Conservation (phyloP, 1,140 invertebrate species). For the Saccostrea cuccullata region DNA sequence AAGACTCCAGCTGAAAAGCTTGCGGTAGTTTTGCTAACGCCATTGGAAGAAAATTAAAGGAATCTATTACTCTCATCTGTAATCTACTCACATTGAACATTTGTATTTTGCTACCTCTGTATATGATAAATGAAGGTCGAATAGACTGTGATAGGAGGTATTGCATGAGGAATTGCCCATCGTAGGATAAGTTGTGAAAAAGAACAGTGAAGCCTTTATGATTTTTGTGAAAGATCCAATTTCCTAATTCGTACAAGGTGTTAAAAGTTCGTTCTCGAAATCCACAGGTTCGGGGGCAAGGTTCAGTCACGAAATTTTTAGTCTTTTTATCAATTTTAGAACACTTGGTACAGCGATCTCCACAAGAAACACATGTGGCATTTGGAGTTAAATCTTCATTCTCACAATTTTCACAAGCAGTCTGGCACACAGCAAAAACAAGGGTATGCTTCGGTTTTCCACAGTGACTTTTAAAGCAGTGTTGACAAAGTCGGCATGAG, state of each 20-base stretch:
- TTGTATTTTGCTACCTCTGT: too few relatives aligned
- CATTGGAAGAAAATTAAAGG: too few relatives aligned
- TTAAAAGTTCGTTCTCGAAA: conserved; percentile 47
- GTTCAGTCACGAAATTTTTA: conserved; percentile 1
- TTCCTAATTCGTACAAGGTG: not conserved
- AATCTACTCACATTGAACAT: too few relatives aligned
- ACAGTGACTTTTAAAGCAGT: conserved; percentile 39
- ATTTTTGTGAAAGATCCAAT: conserved; percentile 2
- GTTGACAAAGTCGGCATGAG: conserved; percentile 2
- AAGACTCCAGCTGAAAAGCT: too few relatives aligned
- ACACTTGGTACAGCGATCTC: not conserved
- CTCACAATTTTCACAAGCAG: conserved; percentile 35
- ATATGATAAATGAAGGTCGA: too few relatives aligned
- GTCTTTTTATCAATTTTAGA: conserved; percentile 1
- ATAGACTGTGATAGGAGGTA: too few relatives aligned
- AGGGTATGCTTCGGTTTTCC: conserved; percentile 11
- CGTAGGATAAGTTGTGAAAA: too few relatives aligned
- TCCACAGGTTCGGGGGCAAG: conserved; percentile 41
- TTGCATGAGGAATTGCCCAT: too few relatives aligned
- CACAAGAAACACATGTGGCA: conserved; percentile 27
- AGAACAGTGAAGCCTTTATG: too few relatives aligned
- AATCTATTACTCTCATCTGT: too few relatives aligned
- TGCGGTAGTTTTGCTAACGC: too few relatives aligned
- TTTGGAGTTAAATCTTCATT: not conserved
- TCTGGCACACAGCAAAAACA: conserved; percentile 41